Base-by-base conservation (phyloP, 1,140 invertebrate genomes). In the Lasioglossum baleicum region DNA sequence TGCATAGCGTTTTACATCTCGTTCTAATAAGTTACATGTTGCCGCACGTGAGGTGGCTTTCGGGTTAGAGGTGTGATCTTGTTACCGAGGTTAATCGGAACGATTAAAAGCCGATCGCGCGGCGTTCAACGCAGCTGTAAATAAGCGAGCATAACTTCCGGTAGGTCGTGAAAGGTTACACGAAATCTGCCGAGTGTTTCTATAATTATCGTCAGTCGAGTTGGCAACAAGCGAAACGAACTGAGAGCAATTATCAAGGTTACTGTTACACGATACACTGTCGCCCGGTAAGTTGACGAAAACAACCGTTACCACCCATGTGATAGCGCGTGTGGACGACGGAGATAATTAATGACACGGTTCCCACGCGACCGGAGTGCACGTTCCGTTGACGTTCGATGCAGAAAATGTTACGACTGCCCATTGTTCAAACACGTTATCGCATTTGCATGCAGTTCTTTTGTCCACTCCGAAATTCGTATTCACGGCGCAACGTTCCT, bases 171-270 rank as follows among this genome's bases (percentile, higher is more conserved):
- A 82, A 84, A 75, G 73, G 22, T n/a, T 75, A 40, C 63, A n/a
- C 64, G 44, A 70, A 70, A 63, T 73, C 61, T 26, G 22, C 69
- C 20, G 26, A 26, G 42, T n/a, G 58, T 77, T 63, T 65, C 60
- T 74, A 83, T 82, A 78, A 85, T 85, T 78, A 82, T 40, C 51
- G 26, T 17, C 22, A 53, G 56, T 71, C 22, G 44, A 63, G 26
- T 51, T 78, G 61, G 68, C 53, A 78, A 68, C 64, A 63, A 79
- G 78, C 63, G 15, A 68, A 61, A 42, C 51, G 26, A 82, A 65
- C 61, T 20, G 26, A 67, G 58, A 68, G 69, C 68, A 64, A 82
- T 82, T 82, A 82, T 74, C 81, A 73, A 80, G 76, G 81, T 73
- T 79, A 82, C 69, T 67, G 58, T 69, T 73, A 67, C 60, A n/a